Base-by-base conservation (phyloP, 2,888 invertebrate genomes). In the Drosophila greeni region DNA sequence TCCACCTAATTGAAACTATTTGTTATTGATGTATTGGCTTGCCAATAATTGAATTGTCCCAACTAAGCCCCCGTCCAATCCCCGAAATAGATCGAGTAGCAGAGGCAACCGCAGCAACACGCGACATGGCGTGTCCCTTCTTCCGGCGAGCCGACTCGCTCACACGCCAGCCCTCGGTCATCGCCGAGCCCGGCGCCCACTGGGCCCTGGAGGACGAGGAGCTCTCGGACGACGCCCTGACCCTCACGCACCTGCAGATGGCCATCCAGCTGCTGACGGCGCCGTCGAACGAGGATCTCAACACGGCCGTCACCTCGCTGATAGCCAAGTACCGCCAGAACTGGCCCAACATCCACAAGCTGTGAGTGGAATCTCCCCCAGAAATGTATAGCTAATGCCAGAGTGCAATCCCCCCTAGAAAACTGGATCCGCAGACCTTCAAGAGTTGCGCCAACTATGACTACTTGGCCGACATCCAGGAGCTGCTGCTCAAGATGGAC, bases 181-280 rank as follows among this genome's bases (percentile, higher is more conserved):
- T 81, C 34, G 79, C 81, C 7, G 89, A 89, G 40, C 71, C 79
- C 6, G 80, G 81, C 23, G 75, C 81, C 54, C 83, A 83, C 45
- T 89, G 89, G 89, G 74, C 86, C 4, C 72, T 89, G 59, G 89
- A 89, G 61, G 89, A 89, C 68, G 88, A 89, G 59, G 89, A 89
- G 67, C 71, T 85, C 26, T 75, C 88, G 26, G 88, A 86, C 56
- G 89, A 89, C 86, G 89, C 89, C n/a, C 70, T 89, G 70, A 88
- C 89, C 59, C 76, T 95, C 87, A 95, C 94, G 87, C 93, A 95
- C 86, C 90, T 96, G 78, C 94, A 94, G 85, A 93, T 94, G 84
- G 95, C 95, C 36, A 92, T 96, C 75, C 92, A 94, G 82, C 91
- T 95, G 67, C 90, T 96, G 72, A 95, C 95, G 33, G 93, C 94